Conservation (phyloP, 2,888 invertebrate species). For the Ptychoptera albimana region DNA sequence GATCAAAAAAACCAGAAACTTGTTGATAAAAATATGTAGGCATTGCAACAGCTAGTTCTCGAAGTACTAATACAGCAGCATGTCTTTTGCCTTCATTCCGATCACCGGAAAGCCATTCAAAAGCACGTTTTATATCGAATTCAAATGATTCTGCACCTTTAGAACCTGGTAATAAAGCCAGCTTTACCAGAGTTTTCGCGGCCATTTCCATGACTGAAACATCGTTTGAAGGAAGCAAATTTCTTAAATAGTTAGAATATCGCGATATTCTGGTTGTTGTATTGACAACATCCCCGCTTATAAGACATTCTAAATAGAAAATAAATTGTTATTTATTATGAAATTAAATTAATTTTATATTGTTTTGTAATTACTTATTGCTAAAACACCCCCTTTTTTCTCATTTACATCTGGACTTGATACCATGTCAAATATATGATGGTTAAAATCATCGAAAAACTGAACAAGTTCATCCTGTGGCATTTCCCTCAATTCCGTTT, state of each 20-base stretch:
- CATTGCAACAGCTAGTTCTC: constrained; percentile 87
- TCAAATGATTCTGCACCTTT: constrained; percentile 96
- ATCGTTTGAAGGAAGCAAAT: constrained; percentile 79
- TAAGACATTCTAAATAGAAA: constrained; percentile 85
- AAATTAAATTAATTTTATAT: background rate
- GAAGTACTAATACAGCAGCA: constrained; percentile 80
- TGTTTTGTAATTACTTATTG: constrained; percentile 48
- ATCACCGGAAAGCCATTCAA: constrained; percentile 88
- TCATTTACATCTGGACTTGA: constrained; percentile 84
- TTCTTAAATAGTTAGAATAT: constrained; percentile 84
- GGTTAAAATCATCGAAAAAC: constrained; percentile 90
- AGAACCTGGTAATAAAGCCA: constrained; percentile 82
- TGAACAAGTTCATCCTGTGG: constrained; percentile 77
- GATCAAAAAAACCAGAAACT: constrained; percentile 84
- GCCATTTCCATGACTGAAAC: constrained; percentile 90
- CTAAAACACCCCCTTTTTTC: constrained; percentile 88
- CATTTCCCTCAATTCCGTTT: constrained; percentile 78
- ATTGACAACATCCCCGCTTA: constrained; percentile 85
- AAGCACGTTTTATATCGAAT: constrained; percentile 88
- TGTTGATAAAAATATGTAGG: constrained; percentile 96
- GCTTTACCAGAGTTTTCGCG: constrained; percentile 84
- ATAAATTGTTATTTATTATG: no score
- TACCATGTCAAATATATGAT: constrained; percentile 92
- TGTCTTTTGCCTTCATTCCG: constrained; percentile 74
- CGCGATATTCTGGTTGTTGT: constrained; percentile 78